phyloP scores from a whole-genome alignment of 2,888 invertebrate species.

The Drosophila borborema region DNA sequence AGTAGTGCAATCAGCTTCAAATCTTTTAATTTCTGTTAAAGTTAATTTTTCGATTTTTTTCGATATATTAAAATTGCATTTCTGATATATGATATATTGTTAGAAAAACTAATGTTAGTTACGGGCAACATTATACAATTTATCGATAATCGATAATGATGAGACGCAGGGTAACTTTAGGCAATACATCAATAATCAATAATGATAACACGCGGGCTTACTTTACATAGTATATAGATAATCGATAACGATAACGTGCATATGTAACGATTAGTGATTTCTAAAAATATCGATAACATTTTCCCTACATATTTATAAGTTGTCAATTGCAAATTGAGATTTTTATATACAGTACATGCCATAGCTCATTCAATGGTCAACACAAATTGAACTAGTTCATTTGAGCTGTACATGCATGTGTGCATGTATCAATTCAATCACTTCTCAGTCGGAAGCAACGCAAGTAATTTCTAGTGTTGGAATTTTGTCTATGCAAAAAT shows the following conservation, averaged over 20 bases:
- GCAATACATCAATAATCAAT: background rate
- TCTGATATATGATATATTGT: no score
- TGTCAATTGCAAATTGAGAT: background rate
- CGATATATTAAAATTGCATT: no score
- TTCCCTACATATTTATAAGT: background rate
- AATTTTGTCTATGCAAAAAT: conserved; percentile 33
- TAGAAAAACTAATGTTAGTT: no score
- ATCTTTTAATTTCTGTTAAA: background rate
- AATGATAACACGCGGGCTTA: no score
- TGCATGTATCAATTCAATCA: background rate
- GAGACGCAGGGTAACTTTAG: background rate
- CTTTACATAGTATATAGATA: background rate
- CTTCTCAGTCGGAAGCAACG: background rate
- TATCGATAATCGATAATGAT: background rate
- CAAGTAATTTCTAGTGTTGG: conserved; percentile 24
- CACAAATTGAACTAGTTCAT: background rate
- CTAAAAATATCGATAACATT: background rate
- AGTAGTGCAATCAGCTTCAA: background rate
- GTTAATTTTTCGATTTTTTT: no score
- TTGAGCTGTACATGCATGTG: background rate
- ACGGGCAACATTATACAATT: no score
- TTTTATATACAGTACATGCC: background rate
- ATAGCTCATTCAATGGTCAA: background rate
- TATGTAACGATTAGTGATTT: background rate
- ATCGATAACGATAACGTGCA: background rate